Base-by-base conservation (phyloP, 2,113 vertebrate genomes). In the Gavia stellata region DNA sequence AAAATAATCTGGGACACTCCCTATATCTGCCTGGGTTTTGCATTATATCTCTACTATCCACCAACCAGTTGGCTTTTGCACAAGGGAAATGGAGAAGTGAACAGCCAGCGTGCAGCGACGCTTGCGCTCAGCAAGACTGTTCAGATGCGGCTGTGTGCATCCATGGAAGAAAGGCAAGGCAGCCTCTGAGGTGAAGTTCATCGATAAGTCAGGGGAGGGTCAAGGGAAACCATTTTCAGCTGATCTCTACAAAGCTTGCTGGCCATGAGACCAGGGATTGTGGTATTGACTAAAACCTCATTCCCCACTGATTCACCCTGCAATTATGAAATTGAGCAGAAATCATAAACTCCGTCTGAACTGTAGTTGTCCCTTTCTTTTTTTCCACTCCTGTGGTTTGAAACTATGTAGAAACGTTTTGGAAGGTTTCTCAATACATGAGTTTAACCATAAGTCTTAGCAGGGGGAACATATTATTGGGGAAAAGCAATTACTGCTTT, bases 351-450 rank as follows among this genome's bases (percentile, higher is more conserved):
- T 95, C 78, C 92, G 29, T 59, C 83, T 89, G 86, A 94, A 85
- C 92, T 72, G 49, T 21, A 52, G 16, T 18, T 85, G 25, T 81
- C 82, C 74, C 33, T 83, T 88, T 56, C 10, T 52, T 52, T 28
- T 40, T 28, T 62, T 38, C 14, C 44, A 21, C 62, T 86, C 13
- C 72, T 79, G 92, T 86, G 96, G 88, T 88, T 95, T 95, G 81
- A 84, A 91, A 45, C 4, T 47, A n/a, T 83, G 79, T 87, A 50
- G 79, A 88, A 92, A 86, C 7, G 0, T 81, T 92, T 87, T 21
- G 50, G 75, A 92, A 96, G 88, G 79, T 94, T 96, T 96, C 95
- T 92, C 95, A 94, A 75, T 56, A 49, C 56, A 29, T 29, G 80
- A 61, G 34, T 71, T 91, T 42, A 61, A 44, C 36, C 72, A 12